Evolutionary conservation across 2,888 invertebrate genomes (phyloP).

Genomic region (Neocrepidodera transversa): DNA sequence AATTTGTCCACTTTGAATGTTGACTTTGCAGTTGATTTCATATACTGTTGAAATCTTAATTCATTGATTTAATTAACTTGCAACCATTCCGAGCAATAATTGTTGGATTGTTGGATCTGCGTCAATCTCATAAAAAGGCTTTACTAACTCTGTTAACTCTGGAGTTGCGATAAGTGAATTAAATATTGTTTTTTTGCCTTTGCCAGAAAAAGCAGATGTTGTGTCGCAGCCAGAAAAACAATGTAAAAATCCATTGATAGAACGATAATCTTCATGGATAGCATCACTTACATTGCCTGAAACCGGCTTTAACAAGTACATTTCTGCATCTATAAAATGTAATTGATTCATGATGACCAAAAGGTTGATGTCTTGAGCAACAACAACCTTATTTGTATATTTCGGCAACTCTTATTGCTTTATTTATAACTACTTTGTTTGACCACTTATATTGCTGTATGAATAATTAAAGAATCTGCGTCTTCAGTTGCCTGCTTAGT

Average conservation of each 20-base stretch:
- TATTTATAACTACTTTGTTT: neutral
- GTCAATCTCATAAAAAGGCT: too few species aligned
- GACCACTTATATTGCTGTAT: neutral
- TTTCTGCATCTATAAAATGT: slow-evolving; percentile 33
- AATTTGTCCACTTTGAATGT: too few species aligned
- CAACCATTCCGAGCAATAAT: too few species aligned
- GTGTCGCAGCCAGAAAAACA: neutral
- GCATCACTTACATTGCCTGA: neutral
- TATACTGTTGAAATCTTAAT: too few species aligned
- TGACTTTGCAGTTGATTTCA: too few species aligned
- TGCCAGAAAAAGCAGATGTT: neutral
- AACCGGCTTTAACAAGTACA: neutral
- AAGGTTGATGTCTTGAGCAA: too few species aligned
- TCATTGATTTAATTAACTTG: too few species aligned
- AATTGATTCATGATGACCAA: too few species aligned
- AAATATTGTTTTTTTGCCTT: too few species aligned
- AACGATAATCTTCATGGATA: neutral
- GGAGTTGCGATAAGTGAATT: too few species aligned
- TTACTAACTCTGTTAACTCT: too few species aligned
- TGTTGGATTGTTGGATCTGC: too few species aligned
- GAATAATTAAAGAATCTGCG: neutral
- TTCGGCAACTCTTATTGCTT: neutral
- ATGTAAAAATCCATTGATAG: neutral
- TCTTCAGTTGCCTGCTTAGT: neutral
- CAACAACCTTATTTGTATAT: slow-evolving; percentile 32